Evolutionary conservation across 1,140 invertebrate genomes (phyloP).

Genomic region (Drosophila insularis): DNA sequence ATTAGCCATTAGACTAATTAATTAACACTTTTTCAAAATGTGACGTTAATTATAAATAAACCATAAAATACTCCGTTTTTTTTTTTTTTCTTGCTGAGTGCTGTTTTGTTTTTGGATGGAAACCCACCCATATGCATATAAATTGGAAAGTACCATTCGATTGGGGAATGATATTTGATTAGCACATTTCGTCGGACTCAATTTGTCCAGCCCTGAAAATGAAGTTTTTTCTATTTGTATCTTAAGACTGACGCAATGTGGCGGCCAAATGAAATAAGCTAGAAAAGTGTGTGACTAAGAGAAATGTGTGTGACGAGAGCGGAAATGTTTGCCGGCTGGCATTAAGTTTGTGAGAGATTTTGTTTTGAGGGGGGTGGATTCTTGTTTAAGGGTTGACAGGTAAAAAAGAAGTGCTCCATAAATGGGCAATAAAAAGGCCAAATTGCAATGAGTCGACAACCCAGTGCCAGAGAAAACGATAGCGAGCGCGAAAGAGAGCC

Average conservation of each 20-base stretch:
- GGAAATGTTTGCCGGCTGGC: conserved; percentile 4
- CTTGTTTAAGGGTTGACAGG: conserved; percentile 5
- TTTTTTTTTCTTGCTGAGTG: not conserved
- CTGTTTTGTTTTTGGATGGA: not conserved
- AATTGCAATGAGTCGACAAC: conserved; percentile 5
- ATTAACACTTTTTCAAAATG: conserved; percentile 21
- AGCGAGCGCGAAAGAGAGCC: not conserved
- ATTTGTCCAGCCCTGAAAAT: conserved; percentile 2
- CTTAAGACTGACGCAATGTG: conserved; percentile 18
- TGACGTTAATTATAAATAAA: conserved; percentile 34
- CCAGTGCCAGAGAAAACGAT: not conserved
- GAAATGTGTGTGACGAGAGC: not conserved
- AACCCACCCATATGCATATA: not conserved
- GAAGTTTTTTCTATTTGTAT: conserved; percentile 19
- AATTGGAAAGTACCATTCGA: conserved; percentile 15
- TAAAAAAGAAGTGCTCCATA: not conserved
- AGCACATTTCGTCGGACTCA: not conserved
- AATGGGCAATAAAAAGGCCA: not conserved
- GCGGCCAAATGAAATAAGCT: conserved; percentile 9
- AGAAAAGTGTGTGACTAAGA: conserved; percentile 7
- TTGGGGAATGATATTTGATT: conserved; percentile 38
- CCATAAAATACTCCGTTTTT: not conserved
- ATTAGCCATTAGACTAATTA: conserved; percentile 4
- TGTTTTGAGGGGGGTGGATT: conserved; percentile 4
- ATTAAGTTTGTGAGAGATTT: not conserved